Base-by-base conservation (phyloP, 92 coral and sea anemone species). In the Porites cylindrica region DNA sequence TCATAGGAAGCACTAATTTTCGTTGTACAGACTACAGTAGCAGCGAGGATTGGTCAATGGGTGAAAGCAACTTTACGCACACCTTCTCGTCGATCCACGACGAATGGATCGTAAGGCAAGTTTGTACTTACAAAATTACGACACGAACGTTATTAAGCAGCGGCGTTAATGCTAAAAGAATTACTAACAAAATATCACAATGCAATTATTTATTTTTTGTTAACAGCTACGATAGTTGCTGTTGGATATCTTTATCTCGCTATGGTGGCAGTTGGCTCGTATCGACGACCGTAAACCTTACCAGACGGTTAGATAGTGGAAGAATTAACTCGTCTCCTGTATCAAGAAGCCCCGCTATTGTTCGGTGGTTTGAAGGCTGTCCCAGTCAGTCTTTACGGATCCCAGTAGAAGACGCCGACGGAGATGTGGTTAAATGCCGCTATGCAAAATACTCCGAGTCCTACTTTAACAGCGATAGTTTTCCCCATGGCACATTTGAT, bases 271-370 rank as follows among this genome's bases (percentile, higher is more conserved):
- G 63, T 13, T 58, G 16, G 38, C 88, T 54, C 2, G 60, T 54
- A 9, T 54, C 60, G 3, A 13, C 60, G 60, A 9, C 60, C 11
- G 83, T 88, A 11, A 76, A 88, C 83, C 88, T 88, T 10, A 65
- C 77, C 13, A 60, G 23, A 16, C 90, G 93, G 59, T 20, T 82
- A 17, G 90, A 90, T 58, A 84, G 24, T 16, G 86, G 90, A 32
- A 65, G 50, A 84, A 90, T 90, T 12, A 90, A 90, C 86, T 90
- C 93, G 56, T 90, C 93, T 21, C 93, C 93, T 32, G 65, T 89
- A 60, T 84, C 92, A 47, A 75, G 84, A 43, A 89, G 85, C 70
- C 70, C 92, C 0, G 85, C 89, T 8, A 85, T 79, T n/a, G 66
- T 85, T 2, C 90, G 93, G 1, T 74, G 81, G 70, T 82, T 59